Base-by-base conservation (phyloP, 2,888 invertebrate genomes). In the Uropetala carovei region DNA sequence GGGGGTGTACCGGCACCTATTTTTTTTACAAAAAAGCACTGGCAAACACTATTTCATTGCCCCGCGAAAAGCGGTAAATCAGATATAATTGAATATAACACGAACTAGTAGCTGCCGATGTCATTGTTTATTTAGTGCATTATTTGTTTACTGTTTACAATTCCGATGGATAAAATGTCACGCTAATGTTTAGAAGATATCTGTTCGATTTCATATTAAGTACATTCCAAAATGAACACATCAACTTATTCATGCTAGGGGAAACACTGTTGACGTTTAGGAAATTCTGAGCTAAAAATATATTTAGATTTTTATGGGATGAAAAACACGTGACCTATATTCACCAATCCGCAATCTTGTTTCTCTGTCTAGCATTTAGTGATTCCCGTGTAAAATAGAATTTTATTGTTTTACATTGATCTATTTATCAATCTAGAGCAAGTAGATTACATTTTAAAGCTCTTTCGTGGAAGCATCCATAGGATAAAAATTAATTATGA, bases 281-380 rank as follows among this genome's bases (percentile, higher is more conserved):
- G 58, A 85, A 86, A 27, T 18, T 59, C 86, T 5, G 60, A 60
- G 60, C 86, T 86, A 86, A 86, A 86, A 86, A 86, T 86, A 86
- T 11, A 85, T 58, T 59, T 30, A 30, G 86, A 18, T 43, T 60
- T n/a, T 27, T 60, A 86, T 86, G 16, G 30, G 86, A 59, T 14
- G 11, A 13, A 16, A 30, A 30, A 57, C 27, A 57, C 86, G 86
- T 59, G 86, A 86, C 86, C 86, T 30, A 86, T 59, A 86, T 86
- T n/a, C 59, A 14, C 27, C 60, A 59, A 86, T 60, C 16, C 60
- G 16, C 75, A 27, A 75, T n/a, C 22, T 18, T n/a, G 30, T 59
- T 27, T 60, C 18, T 60, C 60, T 43, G 13, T 30, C 43, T 16
- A n/a, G 27, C 18, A n/a, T 64, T 43, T 82, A 27, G 13, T 43